Evolutionary conservation across 2,888 invertebrate species (phyloP).

Genomic region (Ypsolopha scabrella): DNA sequence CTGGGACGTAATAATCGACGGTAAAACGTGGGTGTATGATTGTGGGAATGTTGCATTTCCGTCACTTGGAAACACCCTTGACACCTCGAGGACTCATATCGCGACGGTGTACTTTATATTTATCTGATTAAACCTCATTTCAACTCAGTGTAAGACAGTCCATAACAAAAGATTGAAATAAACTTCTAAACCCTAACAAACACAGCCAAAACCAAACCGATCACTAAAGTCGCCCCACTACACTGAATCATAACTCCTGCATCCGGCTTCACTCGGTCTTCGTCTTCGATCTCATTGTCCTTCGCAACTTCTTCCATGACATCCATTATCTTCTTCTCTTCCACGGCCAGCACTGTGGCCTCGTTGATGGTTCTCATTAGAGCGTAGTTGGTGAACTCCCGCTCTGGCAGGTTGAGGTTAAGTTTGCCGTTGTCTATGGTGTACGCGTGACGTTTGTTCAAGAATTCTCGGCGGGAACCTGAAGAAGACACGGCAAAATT

Average conservation of each 20-base stretch:
- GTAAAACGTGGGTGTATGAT: no score
- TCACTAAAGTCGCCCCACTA: conserved; percentile 7
- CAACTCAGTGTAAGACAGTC: no score
- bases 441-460: conserved; percentile 38
- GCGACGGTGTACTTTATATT: no score
- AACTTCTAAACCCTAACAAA: conserved; percentile 7
- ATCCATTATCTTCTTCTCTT: conserved; percentile 61
- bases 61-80: no score
- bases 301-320: conserved; percentile 53
- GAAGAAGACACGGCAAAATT: conserved; percentile 7
- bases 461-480: conserved; percentile 28
- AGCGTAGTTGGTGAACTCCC: conserved; percentile 70
- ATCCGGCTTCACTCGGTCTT: conserved; percentile 16
- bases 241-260: conserved; percentile 2
- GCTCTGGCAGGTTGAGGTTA: conserved; percentile 36
- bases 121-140: no score
- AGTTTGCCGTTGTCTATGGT: conserved; percentile 34
- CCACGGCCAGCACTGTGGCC: conserved; percentile 68
- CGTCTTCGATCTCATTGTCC: conserved; percentile 55
- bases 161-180: background rate
- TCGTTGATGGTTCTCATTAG: conserved; percentile 80
- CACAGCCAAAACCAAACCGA: background rate
- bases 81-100: no score
- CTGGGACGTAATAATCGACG: no score
- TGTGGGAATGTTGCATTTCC: no score